Evolutionary conservation across 2,888 invertebrate genomes (phyloP), one percentile per base, ranked within the genome.

Genomic region (Malthinus seriepunctatus): DNA sequence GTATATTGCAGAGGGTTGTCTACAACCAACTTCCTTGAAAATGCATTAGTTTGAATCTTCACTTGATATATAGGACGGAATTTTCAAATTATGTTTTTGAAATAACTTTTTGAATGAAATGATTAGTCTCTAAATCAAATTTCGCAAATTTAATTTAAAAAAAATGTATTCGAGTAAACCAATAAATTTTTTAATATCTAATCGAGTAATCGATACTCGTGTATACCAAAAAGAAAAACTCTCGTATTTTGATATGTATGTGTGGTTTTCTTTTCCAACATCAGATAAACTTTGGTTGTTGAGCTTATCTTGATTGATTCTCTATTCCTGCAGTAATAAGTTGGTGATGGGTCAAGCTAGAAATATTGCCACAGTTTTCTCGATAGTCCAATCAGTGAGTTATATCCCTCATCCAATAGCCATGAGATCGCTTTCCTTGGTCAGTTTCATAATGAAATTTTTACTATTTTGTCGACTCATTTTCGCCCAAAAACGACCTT

Each of bases 261-360:
- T 39, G 39, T 39, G 50, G 14, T 52, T 52, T 52, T 51, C 48
- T 48, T 39, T 52, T 51, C 38, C 44, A 32, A 32, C 52, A 57
- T 47, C 48, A 57, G 52, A 57, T 51, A 57, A 57, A 57, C 48
- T 48, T 58, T 37, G 49, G 45, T 35, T 54, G 51, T 59, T 59
- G 46, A 51, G 39, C 54, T 56, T 56, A 72, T 73, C 73, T 73
- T 73, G 75, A 75, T 75, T 74, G 75, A 75, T 75, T 75, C 67
- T 68, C 73, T 71, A 73, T 74, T 72, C 71, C 70, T 69, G 70
- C 60, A 67, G 72, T 72, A 73, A 73, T 72, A 73, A 71, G 71
- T 66, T 63, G 68, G 63, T 63, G 69, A 70, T 67, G 62, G 68
- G 63, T 56, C 63, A 64, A 68, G 68, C 67, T 64, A 70, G 71